A percentile compares a stretch with the other conserved stretches of the same genome.
These are phyloP conservation scores for Esox lucius DNA, from an alignment of 2,797 vertebrate genomes.

Conservation along the genomic window DNA sequence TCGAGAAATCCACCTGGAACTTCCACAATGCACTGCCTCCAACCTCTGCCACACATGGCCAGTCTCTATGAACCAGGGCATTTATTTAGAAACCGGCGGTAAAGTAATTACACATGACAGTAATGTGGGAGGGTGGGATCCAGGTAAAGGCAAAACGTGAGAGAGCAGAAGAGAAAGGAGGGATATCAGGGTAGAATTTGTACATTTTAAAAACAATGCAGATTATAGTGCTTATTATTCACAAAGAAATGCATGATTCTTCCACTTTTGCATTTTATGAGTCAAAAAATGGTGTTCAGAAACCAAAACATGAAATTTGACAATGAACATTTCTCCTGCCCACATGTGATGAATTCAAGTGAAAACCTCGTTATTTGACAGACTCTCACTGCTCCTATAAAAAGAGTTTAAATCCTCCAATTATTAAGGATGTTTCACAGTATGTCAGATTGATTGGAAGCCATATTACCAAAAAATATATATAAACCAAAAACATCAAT, in stretches of 20 bases:
- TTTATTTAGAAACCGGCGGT: conserved; percentile 72
- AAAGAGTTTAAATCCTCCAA: neutral
- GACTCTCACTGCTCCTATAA: neutral
- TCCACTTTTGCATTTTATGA: neutral
- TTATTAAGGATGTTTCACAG: neutral
- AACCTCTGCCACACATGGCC: conserved; percentile 68
- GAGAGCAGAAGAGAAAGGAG: conserved; percentile 33
- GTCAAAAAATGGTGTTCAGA: neutral
- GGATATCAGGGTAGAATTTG: conserved; percentile 41
- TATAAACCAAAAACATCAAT: too few species aligned
- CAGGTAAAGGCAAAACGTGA: conserved; percentile 40
- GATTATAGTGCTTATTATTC: neutral
- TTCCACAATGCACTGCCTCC: conserved; percentile 73
- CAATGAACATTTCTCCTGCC: neutral
- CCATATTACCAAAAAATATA: too few species aligned
- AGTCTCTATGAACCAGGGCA: conserved; percentile 74
- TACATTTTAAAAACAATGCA: conserved; percentile 19
- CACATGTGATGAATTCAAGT: neutral
- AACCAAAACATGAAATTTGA: neutral
- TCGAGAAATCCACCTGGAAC: conserved; percentile 82
- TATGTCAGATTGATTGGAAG: neutral
- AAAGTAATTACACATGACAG: conserved; percentile 78
- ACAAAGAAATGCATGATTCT: conserved; percentile 4
- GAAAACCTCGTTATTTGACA: neutral
- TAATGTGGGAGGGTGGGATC: conserved; percentile 46